Percentiles rank a stretch among this genome's conserved stretches.
These are phyloP conservation scores for Calyptomena viridis DNA, from an alignment of 2,113 vertebrate species.

Conservation along the genomic window DNA sequence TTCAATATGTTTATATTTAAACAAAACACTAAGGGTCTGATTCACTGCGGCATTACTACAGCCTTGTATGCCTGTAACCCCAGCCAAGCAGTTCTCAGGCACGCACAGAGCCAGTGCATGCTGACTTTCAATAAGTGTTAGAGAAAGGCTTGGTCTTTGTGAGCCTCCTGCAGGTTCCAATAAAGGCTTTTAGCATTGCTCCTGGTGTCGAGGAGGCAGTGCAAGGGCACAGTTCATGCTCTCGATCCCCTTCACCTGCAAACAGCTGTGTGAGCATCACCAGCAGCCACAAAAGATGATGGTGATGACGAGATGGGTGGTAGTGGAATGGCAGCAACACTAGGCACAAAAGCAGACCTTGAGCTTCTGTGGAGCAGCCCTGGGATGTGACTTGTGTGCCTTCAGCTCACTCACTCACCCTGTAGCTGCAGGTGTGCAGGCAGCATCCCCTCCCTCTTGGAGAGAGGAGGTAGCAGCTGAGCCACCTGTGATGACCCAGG, in stretches of 20 bases:
- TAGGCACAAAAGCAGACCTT: neutral
- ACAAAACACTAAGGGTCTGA: constrained; percentile 37
- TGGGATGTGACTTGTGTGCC: neutral
- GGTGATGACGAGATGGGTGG: fast-evolving
- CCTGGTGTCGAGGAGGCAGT: neutral
- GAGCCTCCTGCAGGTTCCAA: neutral
- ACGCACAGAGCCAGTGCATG: neutral
- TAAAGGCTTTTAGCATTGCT: neutral
- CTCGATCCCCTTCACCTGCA: neutral
- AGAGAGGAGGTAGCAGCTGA: neutral
- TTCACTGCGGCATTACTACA: constrained; percentile 60
- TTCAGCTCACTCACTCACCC: neutral
- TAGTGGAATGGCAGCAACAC: neutral
- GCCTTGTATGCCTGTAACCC: neutral
- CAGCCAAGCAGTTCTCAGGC: neutral
- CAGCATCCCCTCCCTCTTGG: neutral
- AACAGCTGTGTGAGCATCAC: neutral
- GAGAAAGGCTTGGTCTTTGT: neutral
- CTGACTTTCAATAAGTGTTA: neutral
- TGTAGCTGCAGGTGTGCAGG: neutral
- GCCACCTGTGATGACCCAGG: neutral
- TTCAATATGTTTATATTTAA: constrained; percentile 64
- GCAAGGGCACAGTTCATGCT: neutral
- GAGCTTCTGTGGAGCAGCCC: neutral
- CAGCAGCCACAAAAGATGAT: neutral